Base-by-base conservation (phyloP, 2,888 invertebrate genomes). In the Nomada fabriciana region DNA sequence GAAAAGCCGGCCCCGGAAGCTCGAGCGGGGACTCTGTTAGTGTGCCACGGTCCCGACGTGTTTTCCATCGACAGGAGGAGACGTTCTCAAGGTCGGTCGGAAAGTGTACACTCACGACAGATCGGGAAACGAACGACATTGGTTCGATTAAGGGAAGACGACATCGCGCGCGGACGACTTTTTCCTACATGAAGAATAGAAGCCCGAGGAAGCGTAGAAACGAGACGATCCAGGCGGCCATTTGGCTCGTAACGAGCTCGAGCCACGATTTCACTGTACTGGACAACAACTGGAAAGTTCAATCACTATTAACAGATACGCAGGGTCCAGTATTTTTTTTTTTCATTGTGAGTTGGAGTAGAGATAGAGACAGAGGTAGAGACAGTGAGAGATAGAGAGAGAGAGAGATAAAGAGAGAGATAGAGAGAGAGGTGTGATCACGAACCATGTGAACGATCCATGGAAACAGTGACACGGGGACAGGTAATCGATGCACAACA, bases 271-370 rank as follows among this genome's bases (percentile, higher is more conserved):
- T 89, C 88, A 86, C 90, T 85, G 89, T 78, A 80, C 89, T 73
- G 83, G 90, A 87, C 85, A 90, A 86, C 80, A 91, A 93, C 93
- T 93, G 92, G 91, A 93, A 93, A 60, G 86, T 89, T 91, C 72
- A 90, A 91, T 86, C 76, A 77, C 74, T 81, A 60, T 85, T 80
- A 74, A 86, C 86, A 86, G 60, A 64, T 13, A 36, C 63, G 65
- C 60, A 18, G n/a, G 50, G 36, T 7, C 55, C 42, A 11, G 18
- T 4, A 5, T 47, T 43, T 60, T 47, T 18, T 23, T 20, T n/a
- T n/a, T 18, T 61, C 57, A 23, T 57, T 7, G 64, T 67, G 57
- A n/a, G 55, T 15, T n/a, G 36, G 50, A 59, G 20, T 25, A 53
- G 29, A 55, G 13, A 67, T 20, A 57, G 57, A 57, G 57, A 47